These are phyloP conservation scores for Stenolophus ochropezus DNA, from an alignment of 2,888 invertebrate genomes.

Conservation along the genomic window DNA sequence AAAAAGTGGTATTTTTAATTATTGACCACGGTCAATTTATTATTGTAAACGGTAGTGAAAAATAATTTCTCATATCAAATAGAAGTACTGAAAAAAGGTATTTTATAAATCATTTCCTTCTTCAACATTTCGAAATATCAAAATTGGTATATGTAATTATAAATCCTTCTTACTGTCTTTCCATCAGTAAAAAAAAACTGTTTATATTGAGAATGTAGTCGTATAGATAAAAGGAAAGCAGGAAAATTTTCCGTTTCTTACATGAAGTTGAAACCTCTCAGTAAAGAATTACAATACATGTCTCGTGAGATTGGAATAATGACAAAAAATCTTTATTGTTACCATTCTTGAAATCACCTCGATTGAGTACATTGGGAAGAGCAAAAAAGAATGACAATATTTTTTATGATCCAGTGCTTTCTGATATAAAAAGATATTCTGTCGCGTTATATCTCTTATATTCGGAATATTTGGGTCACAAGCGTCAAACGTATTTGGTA, in stretches of 20 bases:
- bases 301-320: neutral
- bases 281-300: neutral
- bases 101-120: too few relatives aligned
- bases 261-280: neutral
- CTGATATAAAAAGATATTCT: conserved; percentile 29
- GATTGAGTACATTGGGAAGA: conserved; percentile 25
- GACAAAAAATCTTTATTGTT: conserved; percentile 28
- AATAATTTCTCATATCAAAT: too few relatives aligned
- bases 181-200: too few relatives aligned
- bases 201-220: too few relatives aligned
- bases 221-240: neutral
- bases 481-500: conserved; percentile 10
- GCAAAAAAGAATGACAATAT: conserved; percentile 38
- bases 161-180: too few relatives aligned
- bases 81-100: too few relatives aligned
- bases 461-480: conserved; percentile 38
- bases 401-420: conserved; percentile 32
- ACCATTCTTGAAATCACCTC: conserved; percentile 2
- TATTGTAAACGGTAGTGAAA: too few relatives aligned
- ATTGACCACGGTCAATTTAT: too few relatives aligned
- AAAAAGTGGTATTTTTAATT: too few relatives aligned
- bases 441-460: conserved; percentile 23
- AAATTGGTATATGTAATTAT: too few relatives aligned
- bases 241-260: neutral
- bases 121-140: too few relatives aligned